These are phyloP conservation scores for Hirtodrosophila confusa DNA, from an alignment of 2,888 invertebrate species.

Conservation along the genomic window DNA sequence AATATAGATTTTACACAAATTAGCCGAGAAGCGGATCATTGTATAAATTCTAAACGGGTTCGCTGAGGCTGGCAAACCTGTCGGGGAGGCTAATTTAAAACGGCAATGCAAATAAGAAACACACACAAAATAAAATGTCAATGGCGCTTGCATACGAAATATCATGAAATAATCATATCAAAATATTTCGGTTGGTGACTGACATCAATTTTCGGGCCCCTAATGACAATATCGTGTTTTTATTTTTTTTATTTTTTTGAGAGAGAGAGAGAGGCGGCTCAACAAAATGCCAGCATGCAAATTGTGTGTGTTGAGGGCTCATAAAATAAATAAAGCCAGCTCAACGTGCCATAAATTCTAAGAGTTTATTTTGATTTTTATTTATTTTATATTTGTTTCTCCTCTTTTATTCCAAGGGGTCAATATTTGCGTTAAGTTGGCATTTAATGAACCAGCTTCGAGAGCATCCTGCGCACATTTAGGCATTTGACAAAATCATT, in stretches of 20 bases:
- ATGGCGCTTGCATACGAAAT: conserved; percentile 47
- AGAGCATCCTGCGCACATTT: conserved; percentile 52
- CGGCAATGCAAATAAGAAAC: background rate
- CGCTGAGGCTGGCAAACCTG: conserved; percentile 64
- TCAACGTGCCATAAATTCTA: conserved; percentile 70
- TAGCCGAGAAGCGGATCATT: conserved; percentile 51
- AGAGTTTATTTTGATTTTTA: conserved; percentile 53
- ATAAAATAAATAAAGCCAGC: conserved; percentile 65
- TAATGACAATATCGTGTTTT: conserved; percentile 74
- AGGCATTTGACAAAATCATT: conserved; percentile 69
- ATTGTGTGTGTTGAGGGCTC: conserved; percentile 51
- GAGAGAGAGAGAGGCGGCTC: conserved; percentile 38
- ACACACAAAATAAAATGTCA: conserved; percentile 35
- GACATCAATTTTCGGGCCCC: conserved; percentile 42
- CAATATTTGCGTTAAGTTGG: conserved; percentile 71
- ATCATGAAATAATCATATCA: conserved; percentile 41
- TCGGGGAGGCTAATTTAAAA: conserved; percentile 48
- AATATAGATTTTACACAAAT: conserved; percentile 69
- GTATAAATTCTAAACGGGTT: conserved; percentile 68
- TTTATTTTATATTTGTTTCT: conserved; percentile 13
- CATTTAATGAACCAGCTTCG: conserved; percentile 48
- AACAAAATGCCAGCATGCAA: conserved; percentile 69
- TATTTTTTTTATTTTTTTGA: conserved; percentile 9
- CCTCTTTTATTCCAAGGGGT: conserved; percentile 42
- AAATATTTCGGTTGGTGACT: conserved; percentile 23